phyloP scores from a whole-genome alignment of 2,113 vertebrate genomes.

The Phrynosoma platyrhinos region DNA sequence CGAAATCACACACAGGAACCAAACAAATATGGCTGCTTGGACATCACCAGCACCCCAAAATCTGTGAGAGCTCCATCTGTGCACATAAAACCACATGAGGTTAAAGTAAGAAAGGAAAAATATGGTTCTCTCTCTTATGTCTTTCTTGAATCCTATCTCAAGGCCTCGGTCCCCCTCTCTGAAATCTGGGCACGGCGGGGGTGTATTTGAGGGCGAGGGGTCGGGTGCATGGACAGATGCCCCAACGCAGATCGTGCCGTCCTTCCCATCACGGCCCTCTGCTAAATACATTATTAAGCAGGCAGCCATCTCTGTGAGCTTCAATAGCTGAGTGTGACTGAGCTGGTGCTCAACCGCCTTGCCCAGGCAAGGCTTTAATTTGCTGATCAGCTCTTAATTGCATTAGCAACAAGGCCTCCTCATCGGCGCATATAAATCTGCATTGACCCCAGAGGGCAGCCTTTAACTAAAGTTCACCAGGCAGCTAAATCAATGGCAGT shows the following conservation, averaged over 20 bases:
- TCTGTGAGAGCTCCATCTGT: too few relatives aligned
- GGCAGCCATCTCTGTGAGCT: background rate
- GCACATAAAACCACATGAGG: too few relatives aligned
- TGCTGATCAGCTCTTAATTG: slow-evolving; percentile 59
- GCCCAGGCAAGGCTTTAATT: slow-evolving; percentile 55
- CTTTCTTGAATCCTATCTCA: too few relatives aligned
- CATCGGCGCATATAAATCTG: slow-evolving; percentile 51
- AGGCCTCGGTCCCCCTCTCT: background rate
- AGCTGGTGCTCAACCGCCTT: slow-evolving; percentile 44
- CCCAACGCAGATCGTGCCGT: background rate
- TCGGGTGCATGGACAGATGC: background rate
- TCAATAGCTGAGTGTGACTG: slow-evolving; percentile 24
- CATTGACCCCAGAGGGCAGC: slow-evolving; percentile 59
- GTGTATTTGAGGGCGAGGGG: background rate
- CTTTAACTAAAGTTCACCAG: slow-evolving; percentile 41
- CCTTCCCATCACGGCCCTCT: background rate
- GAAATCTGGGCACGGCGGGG: background rate
- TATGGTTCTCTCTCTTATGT: background rate
- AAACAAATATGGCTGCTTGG: background rate
- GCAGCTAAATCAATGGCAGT: slow-evolving; percentile 41
- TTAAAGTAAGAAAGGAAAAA: too few relatives aligned
- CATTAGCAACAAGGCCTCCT: slow-evolving; percentile 54
- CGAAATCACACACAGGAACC: background rate
- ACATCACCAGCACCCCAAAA: background rate
- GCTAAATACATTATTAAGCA: background rate